Conservation (phyloP, 2,797 vertebrate genomes). For the Urosaurus nigricauda region DNA sequence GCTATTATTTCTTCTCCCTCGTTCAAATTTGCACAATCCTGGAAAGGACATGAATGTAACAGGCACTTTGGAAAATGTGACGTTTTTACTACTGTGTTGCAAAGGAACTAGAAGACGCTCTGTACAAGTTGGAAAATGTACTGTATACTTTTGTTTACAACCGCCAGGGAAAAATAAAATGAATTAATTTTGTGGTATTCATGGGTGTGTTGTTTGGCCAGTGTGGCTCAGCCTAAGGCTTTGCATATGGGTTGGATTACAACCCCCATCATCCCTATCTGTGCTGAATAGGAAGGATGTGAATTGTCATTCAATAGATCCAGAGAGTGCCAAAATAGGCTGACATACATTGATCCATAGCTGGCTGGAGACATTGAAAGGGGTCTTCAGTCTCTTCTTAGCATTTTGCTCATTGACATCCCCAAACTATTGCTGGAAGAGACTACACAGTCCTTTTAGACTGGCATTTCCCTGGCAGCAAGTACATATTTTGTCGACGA, state of each 20-base stretch:
- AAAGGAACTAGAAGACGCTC: neutral
- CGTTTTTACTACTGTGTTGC: constrained; percentile 40
- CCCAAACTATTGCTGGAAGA: no score
- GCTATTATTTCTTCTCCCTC: neutral
- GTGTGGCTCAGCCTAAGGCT: neutral
- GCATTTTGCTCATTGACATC: neutral
- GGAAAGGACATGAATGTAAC: constrained; percentile 24
- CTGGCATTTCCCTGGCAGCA: neutral
- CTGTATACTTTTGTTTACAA: constrained; percentile 69
- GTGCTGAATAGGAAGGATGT: neutral
- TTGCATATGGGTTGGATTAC: neutral
- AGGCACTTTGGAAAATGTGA: constrained; percentile 20
- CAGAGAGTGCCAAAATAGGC: neutral
- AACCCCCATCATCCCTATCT: neutral
- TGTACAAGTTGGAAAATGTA: constrained; percentile 37
- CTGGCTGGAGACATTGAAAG: neutral
- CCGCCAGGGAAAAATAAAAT: constrained; percentile 34
- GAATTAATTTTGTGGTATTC: constrained; percentile 67
- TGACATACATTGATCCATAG: neutral
- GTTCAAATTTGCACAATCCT: constrained; percentile 37
- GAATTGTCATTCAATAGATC: neutral
- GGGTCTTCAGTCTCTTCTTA: neutral
- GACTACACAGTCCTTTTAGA: neutral
- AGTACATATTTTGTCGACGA: neutral
- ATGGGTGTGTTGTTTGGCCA: neutral